A percentile compares a stretch with the other conserved stretches of the same genome.
phyloP scores from a whole-genome alignment of 2,113 vertebrate species.

The Uria aalge region DNA sequence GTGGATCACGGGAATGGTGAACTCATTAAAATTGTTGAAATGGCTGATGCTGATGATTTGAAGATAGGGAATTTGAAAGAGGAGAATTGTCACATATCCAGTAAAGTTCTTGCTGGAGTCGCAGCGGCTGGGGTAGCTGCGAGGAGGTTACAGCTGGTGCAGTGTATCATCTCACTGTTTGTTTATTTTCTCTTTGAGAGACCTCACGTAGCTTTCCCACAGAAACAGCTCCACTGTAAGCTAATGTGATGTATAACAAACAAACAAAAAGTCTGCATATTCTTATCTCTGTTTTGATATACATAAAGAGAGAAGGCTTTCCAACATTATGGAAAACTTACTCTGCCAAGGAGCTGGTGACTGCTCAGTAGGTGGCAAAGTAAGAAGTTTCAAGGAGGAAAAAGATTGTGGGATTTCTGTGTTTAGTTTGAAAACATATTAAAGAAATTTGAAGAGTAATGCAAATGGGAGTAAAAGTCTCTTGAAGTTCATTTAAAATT shows the following conservation, averaged over 20 bases:
- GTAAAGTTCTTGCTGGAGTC: background rate
- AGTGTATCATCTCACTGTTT: constrained; percentile 10
- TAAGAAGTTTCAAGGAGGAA: background rate
- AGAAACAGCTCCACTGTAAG: constrained; percentile 42
- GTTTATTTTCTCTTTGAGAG: constrained; percentile 53
- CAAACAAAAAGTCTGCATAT: constrained; percentile 40
- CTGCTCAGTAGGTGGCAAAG: constrained; percentile 17
- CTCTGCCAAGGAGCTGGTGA: constrained; percentile 12
- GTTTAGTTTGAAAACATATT: constrained; percentile 24
- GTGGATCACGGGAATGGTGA: background rate
- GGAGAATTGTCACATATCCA: background rate
- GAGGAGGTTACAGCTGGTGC: constrained; percentile 39
- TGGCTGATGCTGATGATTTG: background rate
- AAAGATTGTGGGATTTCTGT: background rate
- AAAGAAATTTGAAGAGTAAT: constrained; percentile 8
- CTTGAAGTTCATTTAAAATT: background rate
- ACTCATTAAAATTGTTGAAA: background rate
- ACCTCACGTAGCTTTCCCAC: constrained; percentile 57
- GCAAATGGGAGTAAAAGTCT: background rate
- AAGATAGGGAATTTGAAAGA: background rate
- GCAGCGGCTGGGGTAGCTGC: background rate
- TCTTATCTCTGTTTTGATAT: constrained; percentile 43
- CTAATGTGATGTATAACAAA: constrained; percentile 41
- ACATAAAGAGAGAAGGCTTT: background rate
- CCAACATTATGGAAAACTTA: constrained; percentile 3